Base-by-base conservation (phyloP, 2,888 invertebrate genomes). In the Meteorus colon region DNA sequence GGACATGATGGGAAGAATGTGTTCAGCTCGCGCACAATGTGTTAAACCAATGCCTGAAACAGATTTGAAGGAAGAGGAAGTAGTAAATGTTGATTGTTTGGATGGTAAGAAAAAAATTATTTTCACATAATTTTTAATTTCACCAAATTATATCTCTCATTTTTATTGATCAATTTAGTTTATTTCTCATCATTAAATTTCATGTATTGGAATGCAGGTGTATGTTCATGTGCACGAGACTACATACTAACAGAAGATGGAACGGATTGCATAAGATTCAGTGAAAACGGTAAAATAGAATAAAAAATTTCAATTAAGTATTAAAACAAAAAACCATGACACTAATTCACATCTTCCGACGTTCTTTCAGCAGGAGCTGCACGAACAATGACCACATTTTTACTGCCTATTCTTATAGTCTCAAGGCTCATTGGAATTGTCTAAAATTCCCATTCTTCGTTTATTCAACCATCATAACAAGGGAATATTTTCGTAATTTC, bases 11-110 rank as follows among this genome's bases (percentile, higher is more conserved):
- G 80, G 79, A 29, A 78, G 82, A 8, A 74, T 76, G 16, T 88
- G 88, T 63, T 74, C 78, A 16, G 77, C 65, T 29, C 83, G 85
- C 31, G 76, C 75, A 16, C 84, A 88, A 41, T 88, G 88, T 72
- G 77, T 87, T 31, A 84, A 86, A 10, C 78, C 69, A 14, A 81
- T 82, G n/a, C 67, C 75, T n/a, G 84, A 86, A 70, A 82, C 45
- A n/a, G 79, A 87, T 69, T 84, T 85, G 12, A 80, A 79, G 67
- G 79, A 77, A 4, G 80, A 79, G 16, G 82, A 83, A 73, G 81
- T 85, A n/a, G 85, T 83, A 65, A 86, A 85, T 79, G 85, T 88
- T 6, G 84, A 87, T 51, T 88, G 88, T 77, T 66, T 83, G 6
- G 63, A 81, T 37, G 86, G 88, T 87, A 79, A n/a, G 2, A 41